Base-by-base conservation (phyloP, 1,140 invertebrate species). In the Drosophila auraria region DNA sequence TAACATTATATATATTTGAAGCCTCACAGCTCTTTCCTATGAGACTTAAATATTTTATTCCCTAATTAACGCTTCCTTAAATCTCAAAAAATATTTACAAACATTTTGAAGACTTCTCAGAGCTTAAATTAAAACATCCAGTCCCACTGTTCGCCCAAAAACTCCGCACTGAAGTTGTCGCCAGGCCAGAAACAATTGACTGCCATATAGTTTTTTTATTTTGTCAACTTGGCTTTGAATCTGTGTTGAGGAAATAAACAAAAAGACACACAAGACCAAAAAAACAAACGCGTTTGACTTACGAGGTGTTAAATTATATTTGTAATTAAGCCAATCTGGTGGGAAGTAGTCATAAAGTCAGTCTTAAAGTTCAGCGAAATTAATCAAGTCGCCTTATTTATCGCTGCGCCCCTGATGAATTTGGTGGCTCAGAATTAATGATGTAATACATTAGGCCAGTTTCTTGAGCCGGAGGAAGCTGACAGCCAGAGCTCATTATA, bases 401-500 rank as follows among this genome's bases (percentile, higher is more conserved):
- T 63, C 27, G 50, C 59, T 40, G 51, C 12, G 60, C 72, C 72
- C 59, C 27, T 75, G 71, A 74, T 44, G 59, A 44, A 75, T 75
- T 75, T 54, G 50, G 70, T 20, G 38, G 51, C 47, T n/a, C 27
- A 42, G 72, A 75, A 75, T 75, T 75, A 75, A 75, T 75, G 72
- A 75, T 77, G 74, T 68, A 77, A 77, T 77, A 77, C 74, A 77
- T 77, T 77, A 68, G 73, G 63, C 62, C 61, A 77, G 70, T n/a
- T 40, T 44, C 49, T 49, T 25, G 15, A 20, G 70, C 53, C 40
- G 23, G 40, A 30, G 50, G 61, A 53, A 57, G 61, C 61, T 63
- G 64, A n/a, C 30, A 38, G 69, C 44, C 53, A 27, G 23, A 15
- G 44, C 36, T 73, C 71, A 73, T 73, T 73, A 73, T 53, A 53